These are phyloP conservation scores for Spodoptera frugiperda DNA, from an alignment of 1,140 invertebrate species.

Conservation along the genomic window DNA sequence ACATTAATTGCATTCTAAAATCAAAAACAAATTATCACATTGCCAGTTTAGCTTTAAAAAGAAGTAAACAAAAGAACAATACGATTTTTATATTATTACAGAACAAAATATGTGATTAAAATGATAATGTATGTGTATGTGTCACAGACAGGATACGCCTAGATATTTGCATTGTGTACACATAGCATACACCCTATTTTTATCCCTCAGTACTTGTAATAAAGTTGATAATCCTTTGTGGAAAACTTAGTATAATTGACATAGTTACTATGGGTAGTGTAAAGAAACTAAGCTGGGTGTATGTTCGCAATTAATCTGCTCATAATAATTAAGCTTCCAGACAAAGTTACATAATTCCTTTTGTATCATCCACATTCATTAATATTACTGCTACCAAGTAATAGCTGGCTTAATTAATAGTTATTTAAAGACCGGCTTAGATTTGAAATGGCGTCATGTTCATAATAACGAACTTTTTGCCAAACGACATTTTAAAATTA, in stretches of 20 bases:
- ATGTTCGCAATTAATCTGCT: slow-evolving; percentile 63
- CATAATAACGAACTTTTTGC: neutral
- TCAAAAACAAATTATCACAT: too few species aligned
- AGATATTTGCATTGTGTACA: slow-evolving; percentile 65
- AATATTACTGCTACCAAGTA: slow-evolving; percentile 47
- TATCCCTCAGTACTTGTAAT: neutral
- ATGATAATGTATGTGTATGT: slow-evolving; percentile 70
- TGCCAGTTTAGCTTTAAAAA: neutral
- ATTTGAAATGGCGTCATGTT: neutral
- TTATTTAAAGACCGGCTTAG: slow-evolving; percentile 26
- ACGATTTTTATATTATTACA: slow-evolving; percentile 16
- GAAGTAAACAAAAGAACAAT: slow-evolving; percentile 15
- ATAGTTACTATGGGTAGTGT: slow-evolving; percentile 41
- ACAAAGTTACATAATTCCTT: slow-evolving; percentile 67
- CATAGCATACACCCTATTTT: slow-evolving; percentile 9
- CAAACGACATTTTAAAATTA: neutral
- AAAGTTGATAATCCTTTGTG: slow-evolving; percentile 26
- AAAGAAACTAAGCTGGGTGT: slow-evolving; percentile 49
- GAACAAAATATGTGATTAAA: slow-evolving; percentile 64
- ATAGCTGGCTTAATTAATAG: slow-evolving; percentile 27
- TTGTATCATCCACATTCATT: slow-evolving; percentile 56
- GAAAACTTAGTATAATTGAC: slow-evolving; percentile 9
- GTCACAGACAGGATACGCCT: slow-evolving; percentile 66
- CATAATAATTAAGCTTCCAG: slow-evolving; percentile 69
- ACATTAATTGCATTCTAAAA: too few species aligned